Evolutionary conservation across 2,113 vertebrate species (phyloP), one percentile per base, ranked within the genome.

Genomic region (Maccullochella peelii): DNA sequence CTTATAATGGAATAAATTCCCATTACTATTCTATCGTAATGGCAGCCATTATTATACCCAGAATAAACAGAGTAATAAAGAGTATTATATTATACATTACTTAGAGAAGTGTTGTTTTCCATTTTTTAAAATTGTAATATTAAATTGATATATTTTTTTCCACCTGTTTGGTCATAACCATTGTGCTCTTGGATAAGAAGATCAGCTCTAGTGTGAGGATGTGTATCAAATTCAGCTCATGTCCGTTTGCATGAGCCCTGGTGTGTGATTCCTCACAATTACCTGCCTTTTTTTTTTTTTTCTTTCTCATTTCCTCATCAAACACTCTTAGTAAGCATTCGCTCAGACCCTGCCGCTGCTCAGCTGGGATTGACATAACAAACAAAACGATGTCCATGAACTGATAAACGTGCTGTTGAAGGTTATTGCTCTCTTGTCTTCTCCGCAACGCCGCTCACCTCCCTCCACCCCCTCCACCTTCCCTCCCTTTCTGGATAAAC

Each of bases 371-470:
- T 54, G 50, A 71, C 21, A 77, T 16, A 72, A 77, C 75, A 81
- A 81, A 75, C 67, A 62, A 63, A 86, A 82, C 1, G 9, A 66
- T 86, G 84, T 73, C 72, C 23, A 38, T 36, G 0, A 76, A 87
- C 57, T 83, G 74, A 88, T 79, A 50, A 88, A 80, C 42, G 42
- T 50, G 30, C 38, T 23, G 47, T 40, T 77, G 74, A 88, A 88
- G 73, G 77, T 88, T 89, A 79, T 81, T 87, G 83, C 65, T 86
- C 50, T 83, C 80, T 86, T 89, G 83, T 91, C 21, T 55, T 72
- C 54, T 74, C 25, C 0, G 1, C 50, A 78, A n/a, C 36, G 61
- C 70, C 11, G 33, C 62, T 49, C 33, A 12, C 54, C 70, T 55
- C 4, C n/a, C 27, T 62, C 52, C 61, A 61, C 52, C 18, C 63